Evolutionary conservation across 2,888 invertebrate species (phyloP).

Genomic region (Eupithecia centaureata): DNA sequence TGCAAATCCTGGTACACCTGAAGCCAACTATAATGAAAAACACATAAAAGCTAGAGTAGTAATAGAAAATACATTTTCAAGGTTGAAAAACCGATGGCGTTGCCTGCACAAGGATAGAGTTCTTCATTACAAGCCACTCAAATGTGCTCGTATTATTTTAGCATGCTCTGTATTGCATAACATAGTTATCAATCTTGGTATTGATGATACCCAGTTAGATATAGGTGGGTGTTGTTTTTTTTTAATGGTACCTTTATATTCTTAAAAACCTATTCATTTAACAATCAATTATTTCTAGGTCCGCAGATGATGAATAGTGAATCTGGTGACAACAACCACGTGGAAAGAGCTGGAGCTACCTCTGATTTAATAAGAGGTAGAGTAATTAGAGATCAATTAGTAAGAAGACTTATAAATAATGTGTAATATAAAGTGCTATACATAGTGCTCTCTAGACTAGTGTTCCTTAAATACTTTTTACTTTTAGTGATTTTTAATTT

Average conservation of each 20-base stretch:
- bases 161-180: slow-evolving; percentile 47
- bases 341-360: slow-evolving; percentile 2
- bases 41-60: slow-evolving; percentile 28
- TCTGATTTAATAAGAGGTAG: slow-evolving; percentile 1
- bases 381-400: slow-evolving; percentile 1
- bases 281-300: slow-evolving; percentile 9
- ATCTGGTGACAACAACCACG: background rate
- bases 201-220: background rate
- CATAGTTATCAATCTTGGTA: slow-evolving; percentile 16
- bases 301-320: background rate
- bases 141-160: slow-evolving; percentile 44
- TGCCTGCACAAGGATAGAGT: slow-evolving; percentile 26
- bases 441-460: no score
- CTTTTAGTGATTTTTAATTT: background rate
- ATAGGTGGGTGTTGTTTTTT: background rate
- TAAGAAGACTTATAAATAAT: background rate
- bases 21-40: background rate
- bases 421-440: background rate
- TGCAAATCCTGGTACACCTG: no score
- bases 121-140: slow-evolving; percentile 44
- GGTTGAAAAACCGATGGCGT: slow-evolving; percentile 14
- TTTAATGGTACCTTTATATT: no score
- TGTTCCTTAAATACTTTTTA: no score
- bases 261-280: slow-evolving; percentile 7
- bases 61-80: slow-evolving; percentile 14